Base-by-base conservation (phyloP, 1,140 invertebrate species). In the Brachionus koreanus region DNA sequence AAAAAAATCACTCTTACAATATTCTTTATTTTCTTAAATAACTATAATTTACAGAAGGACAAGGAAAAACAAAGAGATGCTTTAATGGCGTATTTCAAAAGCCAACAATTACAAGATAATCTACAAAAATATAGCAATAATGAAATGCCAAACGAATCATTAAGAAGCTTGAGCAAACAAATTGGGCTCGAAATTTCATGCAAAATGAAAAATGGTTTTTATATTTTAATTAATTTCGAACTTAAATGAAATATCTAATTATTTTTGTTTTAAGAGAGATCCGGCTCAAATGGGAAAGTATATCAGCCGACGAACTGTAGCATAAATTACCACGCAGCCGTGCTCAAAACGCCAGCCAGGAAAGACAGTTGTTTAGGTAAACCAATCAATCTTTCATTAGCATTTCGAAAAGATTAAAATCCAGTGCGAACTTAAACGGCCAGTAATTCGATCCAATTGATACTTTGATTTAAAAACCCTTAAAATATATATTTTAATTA, bases 301-400 rank as follows among this genome's bases (percentile, higher is more conserved):
- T 65, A 33, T 33, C 63, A 65, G 25, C 63, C 63, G 33, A 29
- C 37, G 1, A 69, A 69, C 35, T 57, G 49, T 57, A 49, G 23
- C 69, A 49, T 46, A 19, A 74, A 74, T 46, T 46, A 74, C 39
- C 16, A 43, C 10, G 39, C 16, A 74, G 19, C 69, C 37, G 19
- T 49, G 5, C 9, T 46, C 2, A 74, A 74, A 74, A 46, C 69
- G 19, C 69, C 69, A 46, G 69, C 69, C 23, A 74, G 42, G 43
- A 74, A 39, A 46, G 69, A 74, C 69, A 74, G 69, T 74, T 74
- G 69, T 46, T 74, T 74, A 74, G 69, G 69, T 74, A 74, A 49
- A 39, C 29, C 16, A 39, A 37, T 69, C 65, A 69, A 69, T 69
- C n/a, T 69, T 39, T 69, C 37, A 69, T 69, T 69, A 69, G 6